Evolutionary conservation across 1,140 invertebrate genomes (phyloP).

Genomic region (Dufourea novaeangliae): DNA sequence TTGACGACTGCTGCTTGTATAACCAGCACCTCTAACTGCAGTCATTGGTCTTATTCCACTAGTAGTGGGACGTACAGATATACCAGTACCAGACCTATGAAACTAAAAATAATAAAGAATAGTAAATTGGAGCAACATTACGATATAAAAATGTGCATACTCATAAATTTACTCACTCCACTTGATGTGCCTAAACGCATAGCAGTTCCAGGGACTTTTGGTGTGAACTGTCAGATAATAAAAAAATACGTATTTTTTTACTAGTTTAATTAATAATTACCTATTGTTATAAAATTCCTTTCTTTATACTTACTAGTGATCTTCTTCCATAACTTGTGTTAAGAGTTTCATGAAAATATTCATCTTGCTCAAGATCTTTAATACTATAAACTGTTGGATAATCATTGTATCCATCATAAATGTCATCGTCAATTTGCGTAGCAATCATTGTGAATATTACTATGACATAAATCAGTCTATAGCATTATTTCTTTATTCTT

Average conservation of each 20-base stretch:
- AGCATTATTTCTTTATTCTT: background rate
- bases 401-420: slow-evolving; percentile 87
- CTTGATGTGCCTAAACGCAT: slow-evolving; percentile 82
- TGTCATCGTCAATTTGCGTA: slow-evolving; percentile 80
- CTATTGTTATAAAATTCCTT: background rate
- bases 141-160: background rate
- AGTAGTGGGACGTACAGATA: slow-evolving; percentile 69
- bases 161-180: slow-evolving; percentile 73
- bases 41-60: slow-evolving; percentile 91
- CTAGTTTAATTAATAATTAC: background rate
- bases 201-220: slow-evolving; percentile 78
- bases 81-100: slow-evolving; percentile 70
- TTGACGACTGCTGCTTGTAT: slow-evolving; percentile 88
- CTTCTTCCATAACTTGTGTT: slow-evolving; percentile 84
- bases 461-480: background rate
- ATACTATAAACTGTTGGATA: slow-evolving; percentile 85
- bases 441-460: slow-evolving; percentile 23
- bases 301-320: slow-evolving; percentile 79
- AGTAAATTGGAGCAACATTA: background rate
- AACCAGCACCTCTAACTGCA: slow-evolving; percentile 96
- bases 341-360: slow-evolving; percentile 85
- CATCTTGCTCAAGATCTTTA: slow-evolving; percentile 86
- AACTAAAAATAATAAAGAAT: slow-evolving; percentile 66
- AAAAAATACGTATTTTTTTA: slow-evolving; percentile 29
- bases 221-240: slow-evolving; percentile 71